Base-by-base conservation (phyloP, 1,140 invertebrate genomes). In the Drosophila erecta region DNA sequence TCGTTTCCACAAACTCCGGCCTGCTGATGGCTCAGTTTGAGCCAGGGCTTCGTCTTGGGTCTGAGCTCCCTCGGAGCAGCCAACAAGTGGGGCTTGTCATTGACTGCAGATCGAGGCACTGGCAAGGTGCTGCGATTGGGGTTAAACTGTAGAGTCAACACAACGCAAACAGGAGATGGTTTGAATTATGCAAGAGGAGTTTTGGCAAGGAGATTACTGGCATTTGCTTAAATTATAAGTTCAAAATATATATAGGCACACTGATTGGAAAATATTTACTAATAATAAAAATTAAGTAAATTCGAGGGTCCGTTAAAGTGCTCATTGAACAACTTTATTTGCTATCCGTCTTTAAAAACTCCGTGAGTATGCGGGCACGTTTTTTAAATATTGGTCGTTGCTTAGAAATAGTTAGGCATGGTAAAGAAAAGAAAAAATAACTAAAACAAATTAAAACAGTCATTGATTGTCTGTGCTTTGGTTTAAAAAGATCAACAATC, bases 91-190 rank as follows among this genome's bases (percentile, higher is more conserved):
- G 64, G 46, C 64, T 38, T 62, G 64, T 53, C 64, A 67, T 67
- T 67, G 64, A 67, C 64, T 67, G 46, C 44, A 50, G 59, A 67
- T 43, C 22, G 46, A 60, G 72, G 53, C 54, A 66, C 40, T 54
- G 71, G 70, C 4, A 66, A 57, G 72, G 72, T 76, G 51, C 72
- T 56, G 47, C 44, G 54, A 66, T 76, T 76, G 72, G 72, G 70
- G 53, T 76, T 55, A 75, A 75, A 38, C 60, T 65, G 47, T 54
- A 49, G 37, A 70, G 66, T 57, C 50, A 70, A 41, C 64, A 47
- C 33, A 69, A 56, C 8, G 2, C 58, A 14, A 17, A 6, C 41
- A 24, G 30, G 15, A 35, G 59, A 49, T 65, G 59, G 12, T 12
- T 27, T 1, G 14, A 11, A 22, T 71, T 71, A 71, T 70, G 64